These are phyloP conservation scores for Mormyrus lacerda DNA, from an alignment of 2,113 vertebrate genomes.

Conservation along the genomic window DNA sequence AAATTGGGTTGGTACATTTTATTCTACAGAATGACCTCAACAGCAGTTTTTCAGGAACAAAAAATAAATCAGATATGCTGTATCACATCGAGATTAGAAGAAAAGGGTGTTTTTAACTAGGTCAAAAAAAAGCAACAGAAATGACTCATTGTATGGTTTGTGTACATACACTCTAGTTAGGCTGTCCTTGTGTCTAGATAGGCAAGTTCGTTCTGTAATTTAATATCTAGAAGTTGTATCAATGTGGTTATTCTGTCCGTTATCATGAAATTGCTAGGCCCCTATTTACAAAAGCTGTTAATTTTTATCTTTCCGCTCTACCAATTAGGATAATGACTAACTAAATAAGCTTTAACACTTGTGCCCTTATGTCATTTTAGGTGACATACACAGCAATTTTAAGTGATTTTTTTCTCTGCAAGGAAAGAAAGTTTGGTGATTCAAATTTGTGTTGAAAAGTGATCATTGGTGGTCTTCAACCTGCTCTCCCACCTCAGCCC, in stretches of 20 bases:
- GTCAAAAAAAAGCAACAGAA: neutral
- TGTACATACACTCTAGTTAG: neutral
- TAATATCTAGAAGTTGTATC: neutral
- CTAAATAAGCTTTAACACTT: neutral
- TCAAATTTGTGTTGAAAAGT: neutral
- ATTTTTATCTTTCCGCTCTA: neutral
- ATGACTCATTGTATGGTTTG: neutral
- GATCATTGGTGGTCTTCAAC: neutral
- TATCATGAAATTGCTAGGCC: neutral
- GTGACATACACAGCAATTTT: neutral
- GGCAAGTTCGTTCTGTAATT: neutral
- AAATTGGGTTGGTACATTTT: neutral
- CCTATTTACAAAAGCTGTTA: neutral
- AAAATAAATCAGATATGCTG: neutral
- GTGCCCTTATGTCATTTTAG: neutral
- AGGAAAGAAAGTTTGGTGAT: neutral
- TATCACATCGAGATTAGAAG: neutral
- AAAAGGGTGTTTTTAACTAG: neutral
- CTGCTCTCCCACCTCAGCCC: neutral
- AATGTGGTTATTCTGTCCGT: neutral
- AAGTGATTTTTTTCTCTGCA: neutral
- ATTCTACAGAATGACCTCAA: neutral
- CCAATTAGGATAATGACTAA: neutral
- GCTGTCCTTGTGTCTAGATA: neutral
- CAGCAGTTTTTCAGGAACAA: neutral